A percentile compares a stretch with the other conserved stretches of the same genome.
phyloP scores from a whole-genome alignment of 1,140 invertebrate species.

The Helicoverpa armigera region DNA sequence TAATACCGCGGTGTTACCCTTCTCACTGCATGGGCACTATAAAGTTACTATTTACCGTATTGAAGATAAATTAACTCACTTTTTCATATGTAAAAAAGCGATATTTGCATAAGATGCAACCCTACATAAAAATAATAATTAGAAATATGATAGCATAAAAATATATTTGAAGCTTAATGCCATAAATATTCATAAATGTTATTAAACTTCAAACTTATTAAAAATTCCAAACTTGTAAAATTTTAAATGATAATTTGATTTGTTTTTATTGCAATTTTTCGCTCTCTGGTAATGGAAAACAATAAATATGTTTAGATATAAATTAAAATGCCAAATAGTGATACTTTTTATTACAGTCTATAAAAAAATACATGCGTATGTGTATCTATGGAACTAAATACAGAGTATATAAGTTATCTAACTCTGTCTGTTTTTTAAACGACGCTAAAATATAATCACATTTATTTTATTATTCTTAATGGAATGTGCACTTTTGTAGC shows the following conservation, averaged over 20 bases:
- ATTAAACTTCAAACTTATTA: conserved; percentile 41
- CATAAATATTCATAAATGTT: conserved; percentile 40
- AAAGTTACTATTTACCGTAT: no score
- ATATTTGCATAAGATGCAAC: neutral
- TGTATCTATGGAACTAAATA: no score
- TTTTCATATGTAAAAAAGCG: no score
- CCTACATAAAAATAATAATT: conserved; percentile 22
- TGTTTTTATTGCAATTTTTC: conserved; percentile 21
- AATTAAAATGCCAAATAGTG: neutral
- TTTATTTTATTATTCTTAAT: neutral
- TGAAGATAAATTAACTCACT: no score
- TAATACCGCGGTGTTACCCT: no score
- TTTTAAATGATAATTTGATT: conserved; percentile 13
- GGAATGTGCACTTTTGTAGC: conserved; percentile 17
- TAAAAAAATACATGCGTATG: no score
- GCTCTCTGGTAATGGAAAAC: neutral
- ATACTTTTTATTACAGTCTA: no score
- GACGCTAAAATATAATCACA: neutral
- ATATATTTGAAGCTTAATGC: conserved; percentile 9
- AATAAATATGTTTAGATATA: neutral
- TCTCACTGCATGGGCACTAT: no score
- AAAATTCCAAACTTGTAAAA: conserved; percentile 17
- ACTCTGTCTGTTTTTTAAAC: neutral
- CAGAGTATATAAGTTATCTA: no score
- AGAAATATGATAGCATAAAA: conserved; percentile 20